These are phyloP conservation scores for Stenotaenia linearis DNA, from an alignment of 2,888 invertebrate species.

Conservation along the genomic window DNA sequence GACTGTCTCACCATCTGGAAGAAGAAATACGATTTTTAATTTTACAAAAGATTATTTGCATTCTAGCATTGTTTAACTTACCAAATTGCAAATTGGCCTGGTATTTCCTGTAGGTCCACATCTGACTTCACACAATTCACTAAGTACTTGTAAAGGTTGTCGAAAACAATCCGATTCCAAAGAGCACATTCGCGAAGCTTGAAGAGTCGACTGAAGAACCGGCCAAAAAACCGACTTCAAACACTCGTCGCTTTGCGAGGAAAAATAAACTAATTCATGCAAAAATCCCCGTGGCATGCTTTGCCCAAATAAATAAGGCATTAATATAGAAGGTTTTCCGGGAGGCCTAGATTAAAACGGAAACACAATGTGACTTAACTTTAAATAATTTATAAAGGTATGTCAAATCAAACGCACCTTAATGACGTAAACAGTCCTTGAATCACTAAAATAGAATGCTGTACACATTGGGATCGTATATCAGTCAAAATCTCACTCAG, in stretches of 20 bases:
- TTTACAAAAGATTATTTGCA: too few relatives aligned
- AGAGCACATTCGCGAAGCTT: slow-evolving; percentile 62
- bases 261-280: slow-evolving; percentile 58
- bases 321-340: slow-evolving; percentile 56
- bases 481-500: slow-evolving; percentile 60
- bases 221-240: slow-evolving; percentile 60
- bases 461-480: slow-evolving; percentile 57
- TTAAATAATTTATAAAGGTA: too few relatives aligned
- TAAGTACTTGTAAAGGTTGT: slow-evolving; percentile 64
- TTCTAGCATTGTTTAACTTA: slow-evolving; percentile 40
- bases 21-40: slow-evolving; percentile 4
- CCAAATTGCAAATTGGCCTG: slow-evolving; percentile 66
- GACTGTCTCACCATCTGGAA: slow-evolving; percentile 49
- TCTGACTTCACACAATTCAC: slow-evolving; percentile 74
- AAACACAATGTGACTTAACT: too few relatives aligned
- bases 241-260: slow-evolving; percentile 56
- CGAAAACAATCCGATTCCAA: slow-evolving; percentile 63
- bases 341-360: slow-evolving; percentile 42
- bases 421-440: slow-evolving; percentile 50
- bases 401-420: slow-evolving; percentile 40
- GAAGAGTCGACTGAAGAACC: slow-evolving; percentile 64
- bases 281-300: slow-evolving; percentile 69
- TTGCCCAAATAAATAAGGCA: slow-evolving; percentile 63
- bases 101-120: slow-evolving; percentile 58
- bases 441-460: slow-evolving; percentile 56